These are phyloP conservation scores for Heliothis peltigera DNA, from an alignment of 2,888 invertebrate species.

Conservation along the genomic window DNA sequence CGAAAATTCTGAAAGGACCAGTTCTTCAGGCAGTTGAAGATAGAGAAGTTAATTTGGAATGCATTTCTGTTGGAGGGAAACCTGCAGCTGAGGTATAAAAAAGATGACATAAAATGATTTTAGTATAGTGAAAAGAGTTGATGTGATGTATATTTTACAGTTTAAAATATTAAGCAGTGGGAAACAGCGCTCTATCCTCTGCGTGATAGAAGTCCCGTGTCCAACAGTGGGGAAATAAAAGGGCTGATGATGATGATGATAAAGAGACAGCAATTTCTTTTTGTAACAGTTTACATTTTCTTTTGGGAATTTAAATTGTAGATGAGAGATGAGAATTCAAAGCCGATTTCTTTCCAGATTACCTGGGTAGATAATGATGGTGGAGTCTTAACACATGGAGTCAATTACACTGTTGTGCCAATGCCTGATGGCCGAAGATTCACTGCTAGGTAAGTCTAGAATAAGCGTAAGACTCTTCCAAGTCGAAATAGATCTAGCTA, in stretches of 20 bases:
- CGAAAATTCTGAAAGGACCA: conserved; percentile 95
- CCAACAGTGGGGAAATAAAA: too few relatives aligned
- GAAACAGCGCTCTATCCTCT: too few relatives aligned
- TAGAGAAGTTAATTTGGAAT: conserved; percentile 96
- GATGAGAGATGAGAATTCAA: too few relatives aligned
- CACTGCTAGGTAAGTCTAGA: conserved; percentile 90
- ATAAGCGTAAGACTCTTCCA: neutral
- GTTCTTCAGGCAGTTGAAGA: conserved; percentile 97
- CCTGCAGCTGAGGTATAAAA: conserved; percentile 95
- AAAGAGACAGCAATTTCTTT: too few relatives aligned
- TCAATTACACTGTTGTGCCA: conserved; percentile 93
- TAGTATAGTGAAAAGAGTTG: neutral
- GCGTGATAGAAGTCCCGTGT: too few relatives aligned
- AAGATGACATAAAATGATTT: neutral
- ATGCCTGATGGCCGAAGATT: conserved; percentile 94
- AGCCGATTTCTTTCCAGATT: conserved; percentile 87
- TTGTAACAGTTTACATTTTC: too few relatives aligned
- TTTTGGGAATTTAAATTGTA: too few relatives aligned
- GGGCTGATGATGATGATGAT: too few relatives aligned
- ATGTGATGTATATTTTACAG: too few relatives aligned
- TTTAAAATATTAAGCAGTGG: too few relatives aligned
- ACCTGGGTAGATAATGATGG: conserved; percentile 97
- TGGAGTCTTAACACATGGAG: conserved; percentile 94
- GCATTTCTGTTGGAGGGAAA: conserved; percentile 97
- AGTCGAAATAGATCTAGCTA: neutral